Base-by-base conservation (phyloP, 1,140 invertebrate genomes). In the Homalodisca vitripennis region DNA sequence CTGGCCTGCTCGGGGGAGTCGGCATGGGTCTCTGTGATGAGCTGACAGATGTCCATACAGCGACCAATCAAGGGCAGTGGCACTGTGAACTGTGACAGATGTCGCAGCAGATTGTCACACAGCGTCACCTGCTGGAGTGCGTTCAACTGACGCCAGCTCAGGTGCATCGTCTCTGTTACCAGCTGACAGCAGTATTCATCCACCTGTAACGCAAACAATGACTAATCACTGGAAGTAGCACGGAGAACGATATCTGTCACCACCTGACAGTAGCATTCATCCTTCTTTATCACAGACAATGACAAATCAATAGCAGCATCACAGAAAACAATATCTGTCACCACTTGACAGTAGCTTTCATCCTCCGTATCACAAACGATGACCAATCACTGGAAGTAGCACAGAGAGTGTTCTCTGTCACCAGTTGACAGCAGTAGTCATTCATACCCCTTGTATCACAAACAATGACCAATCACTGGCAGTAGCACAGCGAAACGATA, bases 61-160 rank as follows among this genome's bases (percentile, higher is more conserved):
- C 73, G 34, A 55, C 47, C 34, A 17, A 74, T 71, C 14, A 74
- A 29, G 3, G 64, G 60, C 10, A 74, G 57, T 12, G 73, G 73
- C 2, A 73, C 34, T 22, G 41, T 46, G 60, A 69, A 73, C 13
- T 46, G 30, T 20, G 32, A 24, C 26, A 74, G 30, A 29, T 51
- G 47, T 3, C 13, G 24, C 31, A 68, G 48, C 1, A 74, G 27
- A 63, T 65, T 31, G 1, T 26, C 14, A 27, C 32, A 67, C 3
- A 74, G 53, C 10, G 72, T 53, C 12, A 71, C 65, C 27, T 68
- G 55, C 13, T 29, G n/a, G 22, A 32, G 22, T 17, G 34, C 32
- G 14, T 60, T 14, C 22, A 73, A 51, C 24, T 69, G 22, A n/a
- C 41, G 34, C 67, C 71, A 74, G 63, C 71, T 72, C 1, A 72